Evolutionary conservation across 2,888 invertebrate genomes (phyloP).

Genomic region (Petrolisthes manimaculis): DNA sequence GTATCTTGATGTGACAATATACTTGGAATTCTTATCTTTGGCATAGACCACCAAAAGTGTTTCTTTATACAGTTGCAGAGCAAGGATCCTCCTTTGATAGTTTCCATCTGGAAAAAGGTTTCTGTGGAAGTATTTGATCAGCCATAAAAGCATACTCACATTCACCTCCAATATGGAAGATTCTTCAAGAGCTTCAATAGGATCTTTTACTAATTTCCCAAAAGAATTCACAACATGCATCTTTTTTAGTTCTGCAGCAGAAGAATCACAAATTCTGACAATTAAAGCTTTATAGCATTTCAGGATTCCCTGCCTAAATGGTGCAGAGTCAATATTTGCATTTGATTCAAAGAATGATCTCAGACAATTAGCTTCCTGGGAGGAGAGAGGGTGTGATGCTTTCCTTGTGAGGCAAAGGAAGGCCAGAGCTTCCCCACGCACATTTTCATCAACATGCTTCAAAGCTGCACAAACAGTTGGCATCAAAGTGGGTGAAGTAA

Average conservation of each 20-base stretch:
- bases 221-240: neutral
- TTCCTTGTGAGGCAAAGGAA: conserved; percentile 50
- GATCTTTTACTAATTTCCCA: neutral
- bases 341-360: conserved; percentile 45
- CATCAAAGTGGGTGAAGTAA: neutral
- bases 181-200: neutral
- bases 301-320: conserved; percentile 49
- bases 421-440: conserved; percentile 50
- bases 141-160: conserved; percentile 70
- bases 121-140: conserved; percentile 72
- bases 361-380: conserved; percentile 31
- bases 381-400: conserved; percentile 37
- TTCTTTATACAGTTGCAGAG: conserved; percentile 74
- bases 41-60: conserved; percentile 69
- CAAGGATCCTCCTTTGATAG: conserved; percentile 80
- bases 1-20: conserved; percentile 15
- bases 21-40: neutral
- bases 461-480: conserved; percentile 19
- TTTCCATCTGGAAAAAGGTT: conserved; percentile 74
- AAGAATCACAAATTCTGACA: conserved; percentile 67
- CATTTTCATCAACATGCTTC: conserved; percentile 33
- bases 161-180: conserved; percentile 31
- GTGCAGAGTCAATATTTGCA: conserved; percentile 56
- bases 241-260: conserved; percentile 67
- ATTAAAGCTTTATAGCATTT: conserved; percentile 48